Evolutionary conservation across 1,140 invertebrate genomes (phyloP), one percentile per base, ranked within the genome.

Genomic region (Caerostris extrusa): DNA sequence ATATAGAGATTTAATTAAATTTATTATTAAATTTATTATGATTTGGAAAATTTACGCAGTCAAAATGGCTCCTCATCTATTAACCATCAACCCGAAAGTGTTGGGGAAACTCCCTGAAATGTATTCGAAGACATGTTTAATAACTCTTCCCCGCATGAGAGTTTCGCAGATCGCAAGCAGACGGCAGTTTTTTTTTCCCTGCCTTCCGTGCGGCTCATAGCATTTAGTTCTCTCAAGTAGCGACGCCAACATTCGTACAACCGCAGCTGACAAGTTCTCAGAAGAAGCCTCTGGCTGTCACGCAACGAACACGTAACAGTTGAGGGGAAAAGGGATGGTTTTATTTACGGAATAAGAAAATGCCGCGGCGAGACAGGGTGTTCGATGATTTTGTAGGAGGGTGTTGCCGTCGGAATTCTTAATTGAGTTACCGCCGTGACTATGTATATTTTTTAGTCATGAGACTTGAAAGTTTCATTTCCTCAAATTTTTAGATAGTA

Each of bases 291-390:
- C 34, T 77, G 10, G 34, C 71, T 77, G 71, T 77, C 71, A 77
- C 71, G 71, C 71, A 77, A 77, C 50, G 19, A 77, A 50, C 71
- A 77, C 71, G 71, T 77, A 77, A 77, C 71, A 77, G 71, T 77
- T 77, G 71, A 34, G 50, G 12, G 71, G 71, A 77, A 12, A 77
- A 77, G 71, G 53, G 71, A 77, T 77, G 71, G 50, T 77, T 77
- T 77, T 77, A 77, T 50, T 77, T 77, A 14, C 71, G 14, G 71
- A 77, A 34, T 53, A 77, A 77, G 69, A 50, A 50, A 77, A 50
- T 53, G 34, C 14, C 6, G 34, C 71, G 14, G 71, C 14, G 50
- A 77, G 12, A 34, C 50, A 8, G 8, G 53, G 34, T 77, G 7
- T 50, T 77, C 3, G 71, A 77, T 77, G 34, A 5, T 77, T 77